A percentile compares a stretch with the other conserved stretches of the same genome.
Evolutionary conservation across 2,113 vertebrate genomes (phyloP).

Genomic region (Ptychochromis oligacanthus): DNA sequence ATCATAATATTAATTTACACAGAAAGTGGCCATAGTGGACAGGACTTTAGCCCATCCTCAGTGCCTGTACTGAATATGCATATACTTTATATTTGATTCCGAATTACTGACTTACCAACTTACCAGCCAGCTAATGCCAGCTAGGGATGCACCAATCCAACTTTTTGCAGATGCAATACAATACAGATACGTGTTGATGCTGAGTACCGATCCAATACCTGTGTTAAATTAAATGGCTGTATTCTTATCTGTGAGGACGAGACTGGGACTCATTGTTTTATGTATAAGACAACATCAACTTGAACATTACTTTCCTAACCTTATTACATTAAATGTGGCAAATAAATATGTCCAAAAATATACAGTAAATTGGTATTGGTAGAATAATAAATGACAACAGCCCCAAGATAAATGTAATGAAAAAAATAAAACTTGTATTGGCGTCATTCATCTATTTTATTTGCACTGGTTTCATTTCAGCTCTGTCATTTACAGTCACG

Average conservation of each 20-base stretch:
- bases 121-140: no score
- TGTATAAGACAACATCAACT: background rate
- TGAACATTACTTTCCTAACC: no score
- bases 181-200: background rate
- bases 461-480: background rate
- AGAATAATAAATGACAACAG: no score
- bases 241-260: no score
- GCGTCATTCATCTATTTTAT: no score
- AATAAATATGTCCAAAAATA: no score
- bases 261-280: background rate
- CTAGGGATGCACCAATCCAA: background rate
- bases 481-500: no score
- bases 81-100: background rate
- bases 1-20: constrained; percentile 5
- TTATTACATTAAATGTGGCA: no score
- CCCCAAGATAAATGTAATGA: no score
- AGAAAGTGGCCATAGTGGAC: background rate
- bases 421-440: no score
- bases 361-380: no score
- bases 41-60: background rate
- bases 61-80: background rate
- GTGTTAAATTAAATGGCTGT: background rate
- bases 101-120: background rate
- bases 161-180: background rate
- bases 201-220: background rate